phyloP scores from a whole-genome alignment of 64 coral and sea anemone species.

The Stichodactyla mertensii region DNA sequence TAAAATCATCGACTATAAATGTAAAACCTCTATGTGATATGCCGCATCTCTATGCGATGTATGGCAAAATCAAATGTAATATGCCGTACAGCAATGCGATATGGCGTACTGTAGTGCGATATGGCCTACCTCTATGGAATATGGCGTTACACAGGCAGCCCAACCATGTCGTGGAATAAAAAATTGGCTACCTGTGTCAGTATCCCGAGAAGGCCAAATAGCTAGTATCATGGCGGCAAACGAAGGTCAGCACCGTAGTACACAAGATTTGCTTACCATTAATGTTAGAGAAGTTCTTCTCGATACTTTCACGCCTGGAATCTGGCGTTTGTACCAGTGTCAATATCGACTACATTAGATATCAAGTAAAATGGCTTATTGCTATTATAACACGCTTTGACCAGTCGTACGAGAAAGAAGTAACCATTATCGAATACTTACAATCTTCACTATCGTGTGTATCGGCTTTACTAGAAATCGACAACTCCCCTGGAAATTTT shows the following conservation, averaged over 20 bases:
- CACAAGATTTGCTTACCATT: slow-evolving; percentile 8
- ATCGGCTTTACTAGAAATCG: slow-evolving; percentile 16
- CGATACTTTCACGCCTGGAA: slow-evolving; percentile 1
- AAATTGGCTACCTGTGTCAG: too few relatives aligned
- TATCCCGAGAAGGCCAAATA: too few relatives aligned
- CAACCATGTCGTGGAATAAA: too few relatives aligned
- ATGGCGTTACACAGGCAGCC: too few relatives aligned
- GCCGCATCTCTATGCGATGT: too few relatives aligned
- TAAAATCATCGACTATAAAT: too few relatives aligned
- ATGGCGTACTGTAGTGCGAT: too few relatives aligned
- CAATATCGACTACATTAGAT: slow-evolving; percentile 46
- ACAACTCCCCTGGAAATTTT: not conserved
- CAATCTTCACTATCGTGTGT: slow-evolving; percentile 32
- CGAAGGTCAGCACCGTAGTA: slow-evolving; percentile 11
- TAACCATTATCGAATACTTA: slow-evolving; percentile 37
- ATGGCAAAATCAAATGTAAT: too few relatives aligned
- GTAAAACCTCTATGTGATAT: too few relatives aligned
- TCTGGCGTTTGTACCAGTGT: slow-evolving; percentile 3
- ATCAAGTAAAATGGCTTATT: slow-evolving; percentile 53
- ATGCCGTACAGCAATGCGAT: too few relatives aligned
- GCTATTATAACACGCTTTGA: slow-evolving; percentile 35
- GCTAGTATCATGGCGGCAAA: not conserved
- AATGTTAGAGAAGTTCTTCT: slow-evolving; percentile 18
- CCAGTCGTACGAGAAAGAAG: slow-evolving; percentile 27
- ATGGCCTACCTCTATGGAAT: too few relatives aligned